phyloP scores from a whole-genome alignment of 2,888 invertebrate genomes.

The Tipula lateralis region DNA sequence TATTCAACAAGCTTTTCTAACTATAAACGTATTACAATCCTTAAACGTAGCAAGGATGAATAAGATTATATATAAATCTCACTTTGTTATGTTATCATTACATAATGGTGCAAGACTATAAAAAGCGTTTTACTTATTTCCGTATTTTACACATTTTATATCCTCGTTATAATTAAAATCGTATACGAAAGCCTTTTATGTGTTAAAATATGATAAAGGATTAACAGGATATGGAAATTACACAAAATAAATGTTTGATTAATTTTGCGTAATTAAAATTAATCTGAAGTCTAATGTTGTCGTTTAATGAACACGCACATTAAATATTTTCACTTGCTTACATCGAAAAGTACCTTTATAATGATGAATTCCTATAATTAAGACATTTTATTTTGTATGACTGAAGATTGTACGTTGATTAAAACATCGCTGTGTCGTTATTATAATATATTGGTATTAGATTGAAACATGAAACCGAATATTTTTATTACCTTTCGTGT shows the following conservation, averaged over 20 bases:
- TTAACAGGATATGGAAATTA: not conserved
- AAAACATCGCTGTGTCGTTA: not conserved
- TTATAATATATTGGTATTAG: not conserved
- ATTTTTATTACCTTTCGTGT: not conserved
- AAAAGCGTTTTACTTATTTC: not conserved
- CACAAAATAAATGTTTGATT: not conserved
- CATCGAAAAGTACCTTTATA: not conserved
- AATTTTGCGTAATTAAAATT: conserved; percentile 8
- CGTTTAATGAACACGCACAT: not conserved
- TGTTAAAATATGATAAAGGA: not conserved
- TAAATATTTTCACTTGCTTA: not conserved
- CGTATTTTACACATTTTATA: not conserved
- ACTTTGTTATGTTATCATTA: not conserved
- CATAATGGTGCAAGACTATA: not conserved
- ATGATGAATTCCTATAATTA: not conserved
- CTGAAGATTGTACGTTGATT: not conserved
- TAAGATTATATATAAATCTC: not conserved
- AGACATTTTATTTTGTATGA: not conserved
- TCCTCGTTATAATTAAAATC: not conserved
- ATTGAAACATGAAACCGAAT: not conserved
- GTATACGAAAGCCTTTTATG: not conserved
- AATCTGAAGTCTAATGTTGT: not conserved
- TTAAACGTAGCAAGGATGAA: too few relatives aligned
- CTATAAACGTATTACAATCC: too few relatives aligned
- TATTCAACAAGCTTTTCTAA: too few relatives aligned